Evolutionary conservation across 2,888 invertebrate species (phyloP), one percentile per base, ranked within the genome.

Genomic region (Tetropium fuscum): DNA sequence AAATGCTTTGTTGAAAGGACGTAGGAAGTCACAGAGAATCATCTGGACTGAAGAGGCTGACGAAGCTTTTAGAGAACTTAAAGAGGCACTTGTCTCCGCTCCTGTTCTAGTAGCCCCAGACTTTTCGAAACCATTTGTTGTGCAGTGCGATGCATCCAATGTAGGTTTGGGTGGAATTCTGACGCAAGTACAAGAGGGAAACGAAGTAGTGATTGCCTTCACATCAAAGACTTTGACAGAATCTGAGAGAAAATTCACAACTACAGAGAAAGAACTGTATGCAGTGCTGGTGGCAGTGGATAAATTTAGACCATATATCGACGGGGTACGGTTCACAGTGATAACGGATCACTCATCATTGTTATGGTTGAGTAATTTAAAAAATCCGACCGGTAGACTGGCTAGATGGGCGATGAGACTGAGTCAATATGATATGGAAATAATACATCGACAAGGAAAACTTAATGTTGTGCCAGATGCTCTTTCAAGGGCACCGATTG

Each of bases 111-210:
- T 44, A 11, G 56, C 47, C 22, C 70, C 71, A 2, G 64, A 74
- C 48, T 71, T 70, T 43, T n/a, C 43, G 1, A 20, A 53, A 49
- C 55, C 60, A 0, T 74, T 72, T 40, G 30, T 43, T n/a, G 20
- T 74, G 0, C 57, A 65, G 32, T 58, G 56, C 16, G 77, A 79
- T 59, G 77, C 77, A 3, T 66, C 66, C 4, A 44, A 61, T 34
- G 18, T 18, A 1, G 53, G 63, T 13, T 58, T 44, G 7, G 48
- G 30, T 3, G n/a, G 10, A 3, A 5, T 57, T 8, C 49, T 60
- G 7, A 56, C 57, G 1, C 63, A 63, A 34, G 25, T 7, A 19
- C 16, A 30, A 13, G 60, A 64, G 25, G 62, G 38, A 3, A 38
- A 22, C 13, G 70, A 74, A 45, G 41, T 41, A 11, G 63, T 66